Evolutionary conservation across 2,113 vertebrate species (phyloP), one percentile per base, ranked within the genome.

Genomic region (Nothocercus nigrocapillus): DNA sequence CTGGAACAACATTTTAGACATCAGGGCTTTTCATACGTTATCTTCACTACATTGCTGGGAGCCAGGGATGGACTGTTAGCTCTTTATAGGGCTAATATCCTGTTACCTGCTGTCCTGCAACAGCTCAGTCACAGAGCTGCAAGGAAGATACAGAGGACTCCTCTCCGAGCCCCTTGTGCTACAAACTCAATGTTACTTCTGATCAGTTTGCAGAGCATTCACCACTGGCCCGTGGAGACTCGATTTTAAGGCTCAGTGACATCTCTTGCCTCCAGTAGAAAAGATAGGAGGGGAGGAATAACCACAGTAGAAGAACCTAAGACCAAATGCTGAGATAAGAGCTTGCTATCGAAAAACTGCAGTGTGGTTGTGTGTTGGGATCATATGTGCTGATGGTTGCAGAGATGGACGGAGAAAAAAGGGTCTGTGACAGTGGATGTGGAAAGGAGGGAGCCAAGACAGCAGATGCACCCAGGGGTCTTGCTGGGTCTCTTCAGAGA

Each of bases 181-280:
- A 0, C 5, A 24, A 74, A 5, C 22, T 14, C 1, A 1, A 21
- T 24, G 1, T 53, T n/a, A 2, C 19, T 36, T 22, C 56, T 18
- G 10, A 5, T 13, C 1, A 1, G 16, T 9, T 3, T 24, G 1
- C 22, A 36, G 61, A 15, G 12, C 34, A 15, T 34, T 63, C 24
- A 25, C n/a, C 36, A 36, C n/a, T 62, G 34, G n/a, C 34, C 34
- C 34, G 38, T 14, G 34, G 22, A 63, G 8, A 63, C 14, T 34
- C 34, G 14, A 13, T 32, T 58, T 58, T 32, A 18, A 58, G 16
- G 18, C 17, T 16, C 7, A 30, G 17, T 18, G 30, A 32, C 54
- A 25, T 63, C 22, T 21, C 13, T 63, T 36, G 24, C 34, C 34
- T 38, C 61, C 34, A 63, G 61, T 10, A 36, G 61, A 63, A 63